A percentile compares a stretch with the other conserved stretches of the same genome.
Evolutionary conservation across 1,140 invertebrate species (phyloP).

Genomic region (Amyelois transitella): DNA sequence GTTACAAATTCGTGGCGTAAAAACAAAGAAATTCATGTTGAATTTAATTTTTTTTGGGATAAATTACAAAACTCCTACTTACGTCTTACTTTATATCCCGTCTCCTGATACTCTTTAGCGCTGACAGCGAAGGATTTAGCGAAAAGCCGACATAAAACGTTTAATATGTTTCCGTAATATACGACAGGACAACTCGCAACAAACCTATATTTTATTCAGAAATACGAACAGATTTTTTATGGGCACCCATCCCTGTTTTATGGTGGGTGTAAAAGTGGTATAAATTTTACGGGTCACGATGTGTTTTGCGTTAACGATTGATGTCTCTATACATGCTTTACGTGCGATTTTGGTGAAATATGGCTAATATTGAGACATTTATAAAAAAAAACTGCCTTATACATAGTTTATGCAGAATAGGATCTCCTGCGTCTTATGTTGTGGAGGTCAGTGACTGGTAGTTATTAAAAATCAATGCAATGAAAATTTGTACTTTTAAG

Average conservation of each 20-base stretch:
- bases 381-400: no score
- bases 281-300: not conserved
- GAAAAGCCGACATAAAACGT: not conserved
- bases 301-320: not conserved
- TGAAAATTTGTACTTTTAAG: no score
- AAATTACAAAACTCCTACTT: no score
- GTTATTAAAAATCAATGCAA: no score
- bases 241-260: not conserved
- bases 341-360: not conserved
- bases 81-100: no score
- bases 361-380: not conserved
- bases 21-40: no score
- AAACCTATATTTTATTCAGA: not conserved
- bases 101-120: no score
- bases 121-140: not conserved
- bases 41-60: no score
- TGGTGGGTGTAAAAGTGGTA: not conserved
- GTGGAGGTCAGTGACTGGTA: no score
- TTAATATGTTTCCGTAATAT: not conserved
- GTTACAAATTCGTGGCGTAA: no score
- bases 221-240: not conserved
- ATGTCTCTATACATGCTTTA: not conserved
- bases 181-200: not conserved
- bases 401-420: no score
- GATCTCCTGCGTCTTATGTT: no score